Conservation (phyloP, 2,888 invertebrate species). For the Metalampra italica region DNA sequence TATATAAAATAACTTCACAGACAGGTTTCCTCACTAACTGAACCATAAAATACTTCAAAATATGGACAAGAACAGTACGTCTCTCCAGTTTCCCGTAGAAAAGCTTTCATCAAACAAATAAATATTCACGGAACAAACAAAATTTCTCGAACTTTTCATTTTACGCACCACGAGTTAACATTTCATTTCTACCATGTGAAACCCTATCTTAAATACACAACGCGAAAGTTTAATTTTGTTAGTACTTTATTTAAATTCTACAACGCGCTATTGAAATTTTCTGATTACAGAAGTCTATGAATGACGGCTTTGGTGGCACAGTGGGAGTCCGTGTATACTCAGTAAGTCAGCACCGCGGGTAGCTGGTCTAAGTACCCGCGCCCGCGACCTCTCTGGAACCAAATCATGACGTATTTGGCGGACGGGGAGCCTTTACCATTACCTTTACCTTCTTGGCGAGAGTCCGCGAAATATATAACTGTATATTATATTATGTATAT, state of each 20-base stretch:
- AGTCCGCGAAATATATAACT: conserved; percentile 10
- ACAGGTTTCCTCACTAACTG: no score
- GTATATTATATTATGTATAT: background rate
- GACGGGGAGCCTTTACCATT: background rate
- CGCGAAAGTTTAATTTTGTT: no score
- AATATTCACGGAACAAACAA: no score
- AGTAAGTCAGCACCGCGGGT: conserved; percentile 30
- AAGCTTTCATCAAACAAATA: no score
- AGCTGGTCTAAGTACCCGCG: conserved; percentile 19
- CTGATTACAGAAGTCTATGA: conserved; percentile 5
- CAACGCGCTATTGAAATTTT: conserved; percentile 36
- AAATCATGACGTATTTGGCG: background rate
- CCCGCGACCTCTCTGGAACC: background rate
- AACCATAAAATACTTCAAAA: no score
- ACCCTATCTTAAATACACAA: no score
- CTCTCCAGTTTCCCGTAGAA: no score
- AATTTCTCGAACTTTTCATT: no score
- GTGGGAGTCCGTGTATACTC: conserved; percentile 42
- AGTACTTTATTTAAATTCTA: conserved; percentile 12
- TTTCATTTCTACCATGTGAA: no score
- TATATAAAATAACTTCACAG: no score
- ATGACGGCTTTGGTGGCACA: background rate
- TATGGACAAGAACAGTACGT: no score
- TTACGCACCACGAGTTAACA: no score
- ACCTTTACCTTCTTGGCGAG: conserved; percentile 21